Evolutionary conservation across 2,113 vertebrate genomes (phyloP).

Genomic region (Triplophysa tibetana): DNA sequence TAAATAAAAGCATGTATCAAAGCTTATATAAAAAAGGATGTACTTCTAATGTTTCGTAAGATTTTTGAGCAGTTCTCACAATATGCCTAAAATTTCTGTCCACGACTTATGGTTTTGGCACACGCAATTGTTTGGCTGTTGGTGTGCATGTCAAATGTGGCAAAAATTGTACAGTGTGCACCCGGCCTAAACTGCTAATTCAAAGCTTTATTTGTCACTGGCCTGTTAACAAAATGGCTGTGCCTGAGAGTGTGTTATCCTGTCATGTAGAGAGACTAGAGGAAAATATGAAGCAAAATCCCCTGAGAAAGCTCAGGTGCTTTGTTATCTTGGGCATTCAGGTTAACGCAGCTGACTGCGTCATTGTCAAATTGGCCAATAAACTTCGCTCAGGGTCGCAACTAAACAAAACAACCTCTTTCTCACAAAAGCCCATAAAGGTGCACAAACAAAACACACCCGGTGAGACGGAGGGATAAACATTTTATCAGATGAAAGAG

Average conservation of each 20-base stretch:
- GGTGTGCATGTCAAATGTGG: not conserved
- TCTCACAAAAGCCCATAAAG: not conserved
- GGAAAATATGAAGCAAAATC: conserved; percentile 15
- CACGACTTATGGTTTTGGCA: no score
- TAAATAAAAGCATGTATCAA: no score
- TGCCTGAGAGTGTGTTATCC: conserved; percentile 32
- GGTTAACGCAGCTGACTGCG: conserved; percentile 51
- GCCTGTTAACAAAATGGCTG: conserved; percentile 9
- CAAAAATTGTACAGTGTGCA: not conserved
- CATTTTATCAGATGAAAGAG: conserved; percentile 15
- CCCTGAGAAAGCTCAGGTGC: conserved; percentile 53
- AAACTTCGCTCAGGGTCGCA: conserved; percentile 22
- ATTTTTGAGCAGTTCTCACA: no score
- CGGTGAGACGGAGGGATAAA: not conserved
- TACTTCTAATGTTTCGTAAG: no score
- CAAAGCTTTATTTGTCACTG: conserved; percentile 8
- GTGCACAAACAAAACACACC: not conserved
- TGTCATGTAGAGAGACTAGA: conserved; percentile 6
- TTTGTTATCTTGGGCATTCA: conserved; percentile 47
- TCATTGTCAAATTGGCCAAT: conserved; percentile 51
- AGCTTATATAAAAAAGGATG: no score
- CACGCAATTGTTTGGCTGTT: no score
- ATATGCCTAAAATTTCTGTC: no score
- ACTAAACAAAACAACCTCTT: not conserved
- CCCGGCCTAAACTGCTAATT: not conserved